Evolutionary conservation across 2,113 vertebrate species (phyloP).

Genomic region (Microtus ochrogaster): DNA sequence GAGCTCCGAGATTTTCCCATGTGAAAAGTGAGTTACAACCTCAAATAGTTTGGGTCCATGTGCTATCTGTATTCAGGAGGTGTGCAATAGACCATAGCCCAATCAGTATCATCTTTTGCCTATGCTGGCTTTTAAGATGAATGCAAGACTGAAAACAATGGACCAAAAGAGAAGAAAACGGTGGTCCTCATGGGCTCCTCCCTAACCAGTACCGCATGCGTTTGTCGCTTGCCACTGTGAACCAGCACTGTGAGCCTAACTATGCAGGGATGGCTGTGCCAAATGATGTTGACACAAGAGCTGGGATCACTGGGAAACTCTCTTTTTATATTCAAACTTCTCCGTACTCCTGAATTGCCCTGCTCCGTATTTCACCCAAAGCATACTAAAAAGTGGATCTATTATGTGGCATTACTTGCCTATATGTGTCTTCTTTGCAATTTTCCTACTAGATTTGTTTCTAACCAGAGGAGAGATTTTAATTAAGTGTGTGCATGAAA

Average conservation of each 20-base stretch:
- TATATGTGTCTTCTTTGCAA: not conserved
- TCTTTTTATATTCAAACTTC: conserved; percentile 21
- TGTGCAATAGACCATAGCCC: not conserved
- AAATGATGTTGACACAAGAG: not conserved
- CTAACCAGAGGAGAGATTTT: conserved; percentile 41
- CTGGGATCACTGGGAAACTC: not conserved
- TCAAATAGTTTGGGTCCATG: not conserved
- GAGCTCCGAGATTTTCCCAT: conserved; percentile 30
- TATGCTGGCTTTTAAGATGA: conserved; percentile 53
- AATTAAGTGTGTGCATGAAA: not conserved
- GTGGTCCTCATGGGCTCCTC: not conserved
- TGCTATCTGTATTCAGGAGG: not conserved
- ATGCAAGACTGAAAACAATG: not conserved
- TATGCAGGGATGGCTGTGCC: not conserved
- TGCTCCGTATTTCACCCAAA: not conserved
- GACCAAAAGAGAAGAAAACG: not conserved
- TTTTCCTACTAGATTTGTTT: conserved; percentile 45
- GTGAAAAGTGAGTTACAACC: conserved; percentile 30
- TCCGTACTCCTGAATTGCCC: not conserved
- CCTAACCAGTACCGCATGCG: not conserved
- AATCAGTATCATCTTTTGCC: not conserved
- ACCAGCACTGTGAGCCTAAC: not conserved
- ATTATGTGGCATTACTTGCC: not conserved
- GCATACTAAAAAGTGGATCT: not conserved
- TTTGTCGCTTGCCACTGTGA: not conserved